phyloP scores from a whole-genome alignment of 1,140 invertebrate genomes.

The Drosophila mojavensis region DNA sequence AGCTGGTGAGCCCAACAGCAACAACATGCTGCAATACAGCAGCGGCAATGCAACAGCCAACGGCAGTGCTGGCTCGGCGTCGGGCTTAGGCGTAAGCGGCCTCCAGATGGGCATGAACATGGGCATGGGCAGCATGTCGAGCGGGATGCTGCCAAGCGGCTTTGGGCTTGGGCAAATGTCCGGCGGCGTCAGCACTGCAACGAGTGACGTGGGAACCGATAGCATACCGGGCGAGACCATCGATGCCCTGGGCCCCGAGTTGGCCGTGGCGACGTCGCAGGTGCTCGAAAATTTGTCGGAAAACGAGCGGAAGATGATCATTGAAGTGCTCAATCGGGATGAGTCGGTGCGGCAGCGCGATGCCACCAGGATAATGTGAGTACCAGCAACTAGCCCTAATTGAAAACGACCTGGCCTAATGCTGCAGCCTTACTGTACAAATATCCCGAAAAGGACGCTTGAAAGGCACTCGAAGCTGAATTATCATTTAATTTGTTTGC shows the following conservation, averaged over 20 bases:
- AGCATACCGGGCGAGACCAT: slow-evolving; percentile 77
- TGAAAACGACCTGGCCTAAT: background rate
- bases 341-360: slow-evolving; percentile 81
- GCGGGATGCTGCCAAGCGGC: slow-evolving; percentile 6
- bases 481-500: too few species aligned
- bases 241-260: slow-evolving; percentile 76
- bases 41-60: slow-evolving; percentile 44
- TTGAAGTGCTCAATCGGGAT: slow-evolving; percentile 82
- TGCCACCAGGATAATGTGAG: slow-evolving; percentile 83
- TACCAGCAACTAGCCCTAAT: slow-evolving; percentile 31
- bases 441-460: background rate
- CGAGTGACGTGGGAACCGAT: slow-evolving; percentile 64
- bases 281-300: slow-evolving; percentile 83
- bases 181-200: slow-evolving; percentile 50
- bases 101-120: slow-evolving; percentile 36
- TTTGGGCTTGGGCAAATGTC: slow-evolving; percentile 38
- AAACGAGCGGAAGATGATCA: slow-evolving; percentile 83
- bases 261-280: slow-evolving; percentile 78
- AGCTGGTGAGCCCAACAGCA: slow-evolving; percentile 73
- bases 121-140: slow-evolving; percentile 41
- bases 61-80: slow-evolving; percentile 28
- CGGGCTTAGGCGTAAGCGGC: slow-evolving; percentile 39
- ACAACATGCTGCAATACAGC: slow-evolving; percentile 74
- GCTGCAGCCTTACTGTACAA: too few species aligned
- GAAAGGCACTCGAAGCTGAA: background rate